Evolutionary conservation across 1,140 invertebrate genomes (phyloP), one percentile per base, ranked within the genome.

Genomic region (Dendrolimus kikuchii): DNA sequence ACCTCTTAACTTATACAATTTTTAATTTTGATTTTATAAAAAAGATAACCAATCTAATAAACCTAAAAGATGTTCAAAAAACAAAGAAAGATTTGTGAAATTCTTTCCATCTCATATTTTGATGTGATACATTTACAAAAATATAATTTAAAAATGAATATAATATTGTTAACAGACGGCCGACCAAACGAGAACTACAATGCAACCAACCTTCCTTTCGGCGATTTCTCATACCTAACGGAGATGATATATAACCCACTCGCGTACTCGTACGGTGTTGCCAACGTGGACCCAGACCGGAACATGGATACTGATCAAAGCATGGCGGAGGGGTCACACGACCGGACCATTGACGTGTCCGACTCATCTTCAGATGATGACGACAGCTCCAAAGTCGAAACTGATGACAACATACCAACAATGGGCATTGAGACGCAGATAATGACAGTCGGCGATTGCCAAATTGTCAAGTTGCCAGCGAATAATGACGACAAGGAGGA

Each of bases 201-300:
- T 64, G 84, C 87, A 9, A 87, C 88, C 0, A 89, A 89, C 63
- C 77, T 90, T 38, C 88, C 88, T 3, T 90, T 88, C 70, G 89
- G 89, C 9, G 89, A 90, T 64, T 87, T 90, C 66, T 87, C 87
- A 0, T 90, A 89, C 65, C 71, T 90, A n/a, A 90, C 89, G 0
- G 86, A 88, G 53, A 87, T 88, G 73, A 86, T 88, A 60, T 81
- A 83, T 67, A 82, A 84, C 63, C 80, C 79, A 3, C 57, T 81
- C 23, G 71, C 80, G 0, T 84, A 81, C 64, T 51, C 57, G 38
- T 83, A 81, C 68, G 77, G 74, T 4, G 78, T 81, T 5, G 69
- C 78, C 46, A 78, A 68, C 64, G 77, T 74, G 0, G 81, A 86
- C 52, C 74, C 82, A 2, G 78, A 81, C 59, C 52, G 77, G 5